Evolutionary conservation across 2,888 invertebrate species (phyloP).

Genomic region (Tethea ocularis): DNA sequence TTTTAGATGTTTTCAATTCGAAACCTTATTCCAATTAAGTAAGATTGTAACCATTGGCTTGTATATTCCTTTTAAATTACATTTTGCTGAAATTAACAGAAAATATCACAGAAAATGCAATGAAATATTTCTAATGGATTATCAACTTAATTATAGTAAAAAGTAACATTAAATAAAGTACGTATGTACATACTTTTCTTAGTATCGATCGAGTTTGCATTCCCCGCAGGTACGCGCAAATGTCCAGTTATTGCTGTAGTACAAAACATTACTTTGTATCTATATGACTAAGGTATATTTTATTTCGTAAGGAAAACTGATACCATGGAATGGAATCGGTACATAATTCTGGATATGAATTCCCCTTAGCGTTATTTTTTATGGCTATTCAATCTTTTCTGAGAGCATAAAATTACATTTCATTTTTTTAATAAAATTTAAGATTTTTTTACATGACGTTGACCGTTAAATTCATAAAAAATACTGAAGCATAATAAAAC

Average conservation of each 20-base stretch:
- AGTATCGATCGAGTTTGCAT: conserved; percentile 10
- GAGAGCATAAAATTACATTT: too few relatives aligned
- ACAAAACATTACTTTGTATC: too few relatives aligned
- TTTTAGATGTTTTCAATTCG: background rate
- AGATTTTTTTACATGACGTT: too few relatives aligned
- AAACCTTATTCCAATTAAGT: background rate
- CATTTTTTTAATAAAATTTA: too few relatives aligned
- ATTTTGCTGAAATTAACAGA: background rate
- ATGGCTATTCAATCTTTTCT: too few relatives aligned
- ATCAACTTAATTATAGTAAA: background rate
- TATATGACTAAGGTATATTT: too few relatives aligned
- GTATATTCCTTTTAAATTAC: background rate
- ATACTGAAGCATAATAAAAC: too few relatives aligned
- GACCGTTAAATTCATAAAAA: too few relatives aligned
- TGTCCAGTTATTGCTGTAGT: background rate
- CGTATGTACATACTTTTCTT: conserved; percentile 3
- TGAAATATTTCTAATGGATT: background rate
- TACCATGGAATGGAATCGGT: too few relatives aligned
- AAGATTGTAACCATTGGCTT: background rate
- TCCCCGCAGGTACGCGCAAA: conserved; percentile 11
- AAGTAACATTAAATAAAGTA: background rate
- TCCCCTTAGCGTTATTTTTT: too few relatives aligned
- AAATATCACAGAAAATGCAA: background rate
- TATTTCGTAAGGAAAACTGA: too few relatives aligned
- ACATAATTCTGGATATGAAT: too few relatives aligned